Base-by-base conservation (phyloP, 2,888 invertebrate species). In the Eupeodes luniger region DNA sequence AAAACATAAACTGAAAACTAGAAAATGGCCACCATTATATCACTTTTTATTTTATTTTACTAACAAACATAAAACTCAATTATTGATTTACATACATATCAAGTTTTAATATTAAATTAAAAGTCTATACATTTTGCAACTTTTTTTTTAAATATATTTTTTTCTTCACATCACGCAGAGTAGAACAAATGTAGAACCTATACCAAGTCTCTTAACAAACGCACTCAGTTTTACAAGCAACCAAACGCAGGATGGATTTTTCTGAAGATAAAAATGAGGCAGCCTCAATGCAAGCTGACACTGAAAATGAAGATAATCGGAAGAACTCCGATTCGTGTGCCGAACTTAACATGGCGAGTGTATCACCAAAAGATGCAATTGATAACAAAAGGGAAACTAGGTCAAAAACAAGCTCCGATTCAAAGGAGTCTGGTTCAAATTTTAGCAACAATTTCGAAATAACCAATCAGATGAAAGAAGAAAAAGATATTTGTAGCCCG, bases 141-240 rank as follows among this genome's bases (percentile, higher is more conserved):
- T 27, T 27, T 3, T 27, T 27, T 27, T 2, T 27, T 27, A 27
- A 27, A 27, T 5, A 5, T 9, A 27, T 19, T 51, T 49, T 55
- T 49, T 36, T 40, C 9, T 53, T 44, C 40, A 69, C 44, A 12
- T 40, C 49, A 16, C 47, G 19, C 40, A 14, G 55, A 84, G 81
- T 27, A 47, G 49, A 84, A 5, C 85, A 74, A 81, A 88, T 88
- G 88, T 85, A 88, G 85, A 27, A 57, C 36, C 40, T 57, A 27
- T 27, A 34, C 16, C 44, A 74, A 80, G 47, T 62, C 16, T 40
- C 1, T 57, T 11, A 10, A 36, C 10, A 72, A 74, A 36, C 11
- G n/a, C 4, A 64, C 57, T 77, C 4, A 75, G 34, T 19, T 5
- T 57, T 16, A 40, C 40, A 47, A 10, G 16, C 16, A 44, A 55